Conservation (phyloP, 2,797 vertebrate species). For the Takifugu rubripes region DNA sequence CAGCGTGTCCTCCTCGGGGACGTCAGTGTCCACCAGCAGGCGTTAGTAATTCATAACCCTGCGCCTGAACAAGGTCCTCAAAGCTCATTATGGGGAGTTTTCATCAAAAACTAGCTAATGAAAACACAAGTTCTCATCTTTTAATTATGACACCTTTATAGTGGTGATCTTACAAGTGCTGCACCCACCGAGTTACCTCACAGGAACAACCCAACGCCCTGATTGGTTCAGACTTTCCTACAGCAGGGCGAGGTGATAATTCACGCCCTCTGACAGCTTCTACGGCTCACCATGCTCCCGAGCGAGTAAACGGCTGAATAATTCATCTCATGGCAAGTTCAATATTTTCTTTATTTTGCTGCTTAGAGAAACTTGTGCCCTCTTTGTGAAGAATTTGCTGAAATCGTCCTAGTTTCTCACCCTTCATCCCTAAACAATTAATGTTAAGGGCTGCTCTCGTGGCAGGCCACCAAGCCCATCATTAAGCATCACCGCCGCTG, state of each 20-base stretch:
- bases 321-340: slow-evolving; percentile 49
- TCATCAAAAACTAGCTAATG: slow-evolving; percentile 72
- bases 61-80: slow-evolving; percentile 62
- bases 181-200: slow-evolving; percentile 23
- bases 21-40: slow-evolving; percentile 49
- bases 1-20: slow-evolving; percentile 48
- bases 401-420: slow-evolving; percentile 67
- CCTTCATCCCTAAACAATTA: slow-evolving; percentile 75
- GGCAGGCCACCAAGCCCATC: slow-evolving; percentile 77
- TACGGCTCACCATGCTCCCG: slow-evolving; percentile 46
- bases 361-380: slow-evolving; percentile 47
- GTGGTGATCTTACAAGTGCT: slow-evolving; percentile 15
- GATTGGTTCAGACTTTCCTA: slow-evolving; percentile 16
- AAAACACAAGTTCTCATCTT: slow-evolving; percentile 69
- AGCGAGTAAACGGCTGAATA: slow-evolving; percentile 48
- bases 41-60: slow-evolving; percentile 68
- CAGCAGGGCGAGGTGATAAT: slow-evolving; percentile 34
- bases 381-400: slow-evolving; percentile 54
- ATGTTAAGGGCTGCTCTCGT: slow-evolving; percentile 62
- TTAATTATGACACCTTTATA: slow-evolving; percentile 60
- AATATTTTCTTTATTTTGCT: slow-evolving; percentile 44
- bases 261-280: slow-evolving; percentile 21
- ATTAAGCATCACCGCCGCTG: slow-evolving; percentile 65
- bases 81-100: slow-evolving; percentile 74
- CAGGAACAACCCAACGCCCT: slow-evolving; percentile 28